A percentile compares a stretch with the other conserved stretches of the same genome.
Evolutionary conservation across 37 sponge, comb jelly and placozoan species (phyloP).

Genomic region (Cliona cf. orientalis): DNA sequence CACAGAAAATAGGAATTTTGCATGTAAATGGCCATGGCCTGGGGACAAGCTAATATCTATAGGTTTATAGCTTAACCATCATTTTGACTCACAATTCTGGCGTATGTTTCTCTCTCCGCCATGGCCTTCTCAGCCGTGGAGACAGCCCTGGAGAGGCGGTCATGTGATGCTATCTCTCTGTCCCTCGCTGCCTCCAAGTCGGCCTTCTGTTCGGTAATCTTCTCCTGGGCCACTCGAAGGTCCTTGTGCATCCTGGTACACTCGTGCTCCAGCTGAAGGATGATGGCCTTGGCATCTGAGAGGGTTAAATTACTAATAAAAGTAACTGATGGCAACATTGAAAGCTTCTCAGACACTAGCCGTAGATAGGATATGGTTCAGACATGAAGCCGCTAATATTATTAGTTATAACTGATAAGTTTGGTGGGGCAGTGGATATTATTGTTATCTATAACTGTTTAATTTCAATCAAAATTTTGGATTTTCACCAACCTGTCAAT

Average conservation of each 20-base stretch:
- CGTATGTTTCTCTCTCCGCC: slow-evolving; percentile 63
- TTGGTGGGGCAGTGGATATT: neutral
- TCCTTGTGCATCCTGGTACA: slow-evolving; percentile 21
- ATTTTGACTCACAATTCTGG: slow-evolving; percentile 54
- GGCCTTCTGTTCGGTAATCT: slow-evolving; percentile 20
- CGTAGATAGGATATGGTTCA: neutral
- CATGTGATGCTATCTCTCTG: slow-evolving; percentile 37
- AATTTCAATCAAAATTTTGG: too few species aligned
- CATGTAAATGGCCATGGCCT: neutral
- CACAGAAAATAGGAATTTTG: neutral
- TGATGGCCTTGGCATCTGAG: slow-evolving; percentile 42
- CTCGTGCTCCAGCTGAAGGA: slow-evolving; percentile 46
- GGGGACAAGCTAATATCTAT: neutral
- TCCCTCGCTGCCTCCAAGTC: slow-evolving; percentile 58
- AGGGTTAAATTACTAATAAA: too few species aligned
- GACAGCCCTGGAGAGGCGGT: slow-evolving; percentile 36
- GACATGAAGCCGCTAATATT: neutral
- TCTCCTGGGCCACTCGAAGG: slow-evolving; percentile 12
- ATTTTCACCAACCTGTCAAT: slow-evolving; percentile 37
- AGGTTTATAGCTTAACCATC: neutral
- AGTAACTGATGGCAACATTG: neutral
- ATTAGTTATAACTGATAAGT: neutral
- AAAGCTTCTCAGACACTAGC: neutral
- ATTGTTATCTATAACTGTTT: neutral
- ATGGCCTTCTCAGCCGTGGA: slow-evolving; percentile 47